These are phyloP conservation scores for Epicauta chinensis DNA, from an alignment of 1,140 invertebrate genomes.

Conservation along the genomic window DNA sequence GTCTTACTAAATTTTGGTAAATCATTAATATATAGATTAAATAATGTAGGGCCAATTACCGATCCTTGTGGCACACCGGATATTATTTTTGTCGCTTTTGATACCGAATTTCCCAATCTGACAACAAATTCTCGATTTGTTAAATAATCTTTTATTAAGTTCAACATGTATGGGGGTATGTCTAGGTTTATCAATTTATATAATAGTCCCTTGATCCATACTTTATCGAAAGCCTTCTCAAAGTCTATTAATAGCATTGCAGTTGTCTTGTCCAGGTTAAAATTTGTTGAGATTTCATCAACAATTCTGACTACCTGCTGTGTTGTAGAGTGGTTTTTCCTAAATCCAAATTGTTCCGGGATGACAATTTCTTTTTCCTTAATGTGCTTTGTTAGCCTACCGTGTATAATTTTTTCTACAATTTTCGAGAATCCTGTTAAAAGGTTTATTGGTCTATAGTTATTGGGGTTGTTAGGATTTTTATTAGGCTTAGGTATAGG, in stretches of 20 bases:
- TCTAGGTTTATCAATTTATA: slow-evolving; percentile 4
- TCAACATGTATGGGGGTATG: background rate
- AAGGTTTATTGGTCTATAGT: slow-evolving; percentile 27
- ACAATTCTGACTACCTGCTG: background rate
- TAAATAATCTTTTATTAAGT: background rate
- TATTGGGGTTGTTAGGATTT: background rate
- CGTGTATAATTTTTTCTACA: slow-evolving; percentile 23
- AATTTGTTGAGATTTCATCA: background rate
- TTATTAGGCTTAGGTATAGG: slow-evolving; percentile 40
- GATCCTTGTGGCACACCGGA: slow-evolving; percentile 31
- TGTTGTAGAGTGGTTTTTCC: background rate
- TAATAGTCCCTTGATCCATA: slow-evolving; percentile 5
- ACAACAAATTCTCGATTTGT: background rate
- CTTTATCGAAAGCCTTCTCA: slow-evolving; percentile 34
- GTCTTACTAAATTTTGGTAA: slow-evolving; percentile 15
- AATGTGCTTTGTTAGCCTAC: background rate
- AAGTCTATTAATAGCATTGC: slow-evolving; percentile 14
- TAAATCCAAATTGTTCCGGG: slow-evolving; percentile 16
- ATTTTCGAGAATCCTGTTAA: slow-evolving; percentile 23
- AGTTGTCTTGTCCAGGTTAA: background rate
- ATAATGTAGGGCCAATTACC: slow-evolving; percentile 26
- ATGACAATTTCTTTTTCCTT: background rate
- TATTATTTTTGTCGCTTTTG: slow-evolving; percentile 1
- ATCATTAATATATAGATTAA: slow-evolving; percentile 22
- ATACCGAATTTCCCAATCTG: background rate